phyloP scores from a whole-genome alignment of 1,140 invertebrate species.

The Brachionus asplanchnoidis region DNA sequence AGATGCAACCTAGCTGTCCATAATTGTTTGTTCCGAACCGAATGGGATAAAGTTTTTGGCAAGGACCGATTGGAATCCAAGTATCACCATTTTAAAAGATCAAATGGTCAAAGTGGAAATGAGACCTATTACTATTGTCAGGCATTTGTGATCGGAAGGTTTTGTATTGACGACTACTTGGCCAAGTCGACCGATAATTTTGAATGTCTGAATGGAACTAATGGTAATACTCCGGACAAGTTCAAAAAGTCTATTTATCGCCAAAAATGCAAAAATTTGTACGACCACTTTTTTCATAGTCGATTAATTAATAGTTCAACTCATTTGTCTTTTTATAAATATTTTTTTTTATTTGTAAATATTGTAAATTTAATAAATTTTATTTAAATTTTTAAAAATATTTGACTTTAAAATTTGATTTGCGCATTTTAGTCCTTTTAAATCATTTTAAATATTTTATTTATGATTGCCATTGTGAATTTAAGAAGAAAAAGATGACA shows the following conservation, averaged over 20 bases:
- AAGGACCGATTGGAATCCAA: background rate
- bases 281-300: slow-evolving; percentile 18
- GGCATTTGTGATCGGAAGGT: slow-evolving; percentile 10
- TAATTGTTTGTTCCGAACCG: slow-evolving; percentile 34
- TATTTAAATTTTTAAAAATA: background rate
- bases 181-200: background rate
- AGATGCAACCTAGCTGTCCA: slow-evolving; percentile 23
- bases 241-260: slow-evolving; percentile 17
- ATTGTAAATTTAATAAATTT: background rate
- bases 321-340: background rate
- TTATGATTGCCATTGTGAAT: no score
- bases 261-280: slow-evolving; percentile 19
- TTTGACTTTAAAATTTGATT: no score
- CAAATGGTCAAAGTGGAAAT: background rate
- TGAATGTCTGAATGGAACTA: slow-evolving; percentile 5
- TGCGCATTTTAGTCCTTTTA: no score
- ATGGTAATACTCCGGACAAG: background rate
- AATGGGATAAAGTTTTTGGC: slow-evolving; percentile 34
- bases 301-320: background rate
- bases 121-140: slow-evolving; percentile 32
- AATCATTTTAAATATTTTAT: no score
- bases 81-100: background rate
- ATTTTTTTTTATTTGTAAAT: background rate
- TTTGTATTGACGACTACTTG: slow-evolving; percentile 38
- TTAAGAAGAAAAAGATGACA: no score